Conservation (phyloP, 2,113 vertebrate genomes). For the Nematolebias whitei region DNA sequence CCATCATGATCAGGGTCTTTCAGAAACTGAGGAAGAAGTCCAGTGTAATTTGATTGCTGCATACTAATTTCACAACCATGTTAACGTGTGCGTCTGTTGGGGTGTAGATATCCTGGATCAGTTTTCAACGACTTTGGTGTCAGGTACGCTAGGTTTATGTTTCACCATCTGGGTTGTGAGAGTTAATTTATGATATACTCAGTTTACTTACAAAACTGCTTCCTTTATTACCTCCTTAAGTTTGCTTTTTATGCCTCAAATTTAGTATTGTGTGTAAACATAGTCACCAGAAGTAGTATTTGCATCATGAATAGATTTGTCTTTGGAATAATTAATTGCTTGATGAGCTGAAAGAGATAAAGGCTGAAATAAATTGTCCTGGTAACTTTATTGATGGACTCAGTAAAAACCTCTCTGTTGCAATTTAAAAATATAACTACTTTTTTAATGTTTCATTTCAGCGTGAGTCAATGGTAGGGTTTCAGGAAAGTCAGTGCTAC, state of each 20-base stretch:
- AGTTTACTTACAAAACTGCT: conserved; percentile 28
- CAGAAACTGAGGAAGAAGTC: conserved; percentile 16
- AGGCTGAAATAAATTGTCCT: too few species aligned
- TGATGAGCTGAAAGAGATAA: conserved; percentile 3
- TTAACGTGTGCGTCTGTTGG: conserved; percentile 28
- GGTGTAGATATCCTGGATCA: conserved; percentile 54
- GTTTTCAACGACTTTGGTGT: conserved; percentile 55
- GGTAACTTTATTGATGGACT: too few species aligned
- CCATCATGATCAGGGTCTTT: conserved; percentile 22
- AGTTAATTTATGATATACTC: conserved; percentile 56
- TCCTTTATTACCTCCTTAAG: background rate
- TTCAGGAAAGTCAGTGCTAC: too few species aligned
- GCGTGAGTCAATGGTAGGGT: too few species aligned
- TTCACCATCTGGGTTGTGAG: conserved; percentile 54
- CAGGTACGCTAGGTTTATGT: conserved; percentile 56
- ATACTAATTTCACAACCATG: conserved; percentile 16
- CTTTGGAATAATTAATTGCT: conserved; percentile 39
- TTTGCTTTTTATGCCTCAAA: background rate
- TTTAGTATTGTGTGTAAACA: too few species aligned
- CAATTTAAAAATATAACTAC: too few species aligned
- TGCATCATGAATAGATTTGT: conserved; percentile 20
- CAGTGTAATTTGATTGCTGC: conserved; percentile 34
- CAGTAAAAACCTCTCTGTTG: too few species aligned
- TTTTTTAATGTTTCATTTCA: too few species aligned
- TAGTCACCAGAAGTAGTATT: too few species aligned